Conservation (phyloP, 1,140 invertebrate species). For the Heliconius hermathena region DNA sequence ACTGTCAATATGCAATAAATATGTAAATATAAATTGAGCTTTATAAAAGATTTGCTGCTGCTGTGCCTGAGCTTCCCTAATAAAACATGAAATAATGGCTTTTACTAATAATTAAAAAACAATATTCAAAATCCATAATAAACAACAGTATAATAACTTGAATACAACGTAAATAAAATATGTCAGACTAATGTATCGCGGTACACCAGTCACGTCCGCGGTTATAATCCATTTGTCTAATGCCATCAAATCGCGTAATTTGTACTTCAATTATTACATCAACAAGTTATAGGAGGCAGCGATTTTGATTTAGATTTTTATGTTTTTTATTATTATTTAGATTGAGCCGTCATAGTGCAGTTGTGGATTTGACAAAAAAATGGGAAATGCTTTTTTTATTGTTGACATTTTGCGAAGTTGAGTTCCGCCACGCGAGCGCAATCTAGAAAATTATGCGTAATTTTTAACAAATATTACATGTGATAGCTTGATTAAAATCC, state of each 20-base stretch:
- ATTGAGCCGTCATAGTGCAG: no score
- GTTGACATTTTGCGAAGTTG: no score
- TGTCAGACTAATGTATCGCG: not conserved
- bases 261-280: not conserved
- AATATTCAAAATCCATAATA: not conserved
- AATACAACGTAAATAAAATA: not conserved
- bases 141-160: not conserved
- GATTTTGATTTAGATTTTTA: not conserved
- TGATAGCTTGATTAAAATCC: no score
- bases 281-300: not conserved
- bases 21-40: not conserved
- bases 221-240: conserved; percentile 4
- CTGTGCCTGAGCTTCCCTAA: no score
- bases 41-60: not conserved
- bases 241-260: conserved; percentile 11
- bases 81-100: not conserved
- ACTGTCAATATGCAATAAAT: no score
- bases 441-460: no score
- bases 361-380: no score
- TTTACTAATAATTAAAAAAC: not conserved
- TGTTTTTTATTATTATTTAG: no score
- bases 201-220: conserved; percentile 2
- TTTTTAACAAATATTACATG: no score
- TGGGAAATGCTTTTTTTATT: no score
- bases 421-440: no score